These are phyloP conservation scores for Catostomus latipinnis DNA, from an alignment of 2,797 vertebrate genomes.

Conservation along the genomic window DNA sequence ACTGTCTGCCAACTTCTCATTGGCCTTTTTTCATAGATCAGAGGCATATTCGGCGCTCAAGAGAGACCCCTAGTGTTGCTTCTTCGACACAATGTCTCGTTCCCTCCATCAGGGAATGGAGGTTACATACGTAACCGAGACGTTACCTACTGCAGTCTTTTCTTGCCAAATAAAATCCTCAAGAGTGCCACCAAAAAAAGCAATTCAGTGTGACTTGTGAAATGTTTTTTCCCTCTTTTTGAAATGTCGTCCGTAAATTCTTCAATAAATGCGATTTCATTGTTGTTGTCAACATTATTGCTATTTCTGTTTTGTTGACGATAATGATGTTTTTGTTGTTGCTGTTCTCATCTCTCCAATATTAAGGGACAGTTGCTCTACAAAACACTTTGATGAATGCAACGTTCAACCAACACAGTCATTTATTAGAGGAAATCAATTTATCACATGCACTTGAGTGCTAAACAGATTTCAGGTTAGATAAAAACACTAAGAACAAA, in stretches of 20 bases:
- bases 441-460: slow-evolving; percentile 20
- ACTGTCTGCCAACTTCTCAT: no score
- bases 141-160: slow-evolving; percentile 3
- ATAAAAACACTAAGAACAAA: neutral
- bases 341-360: neutral
- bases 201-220: slow-evolving; percentile 14
- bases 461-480: slow-evolving; percentile 11
- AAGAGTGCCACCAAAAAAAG: neutral
- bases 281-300: neutral
- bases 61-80: no score
- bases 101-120: no score
- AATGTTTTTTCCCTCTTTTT: neutral
- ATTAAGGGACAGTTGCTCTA: neutral
- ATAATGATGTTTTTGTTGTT: slow-evolving; percentile 17
- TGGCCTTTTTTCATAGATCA: no score
- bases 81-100: no score
- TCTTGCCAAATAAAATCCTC: slow-evolving; percentile 29
- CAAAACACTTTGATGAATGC: slow-evolving; percentile 17
- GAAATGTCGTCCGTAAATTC: slow-evolving; percentile 23
- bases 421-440: slow-evolving; percentile 44
- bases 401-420: slow-evolving; percentile 12
- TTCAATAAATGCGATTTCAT: neutral
- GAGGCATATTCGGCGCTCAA: no score
- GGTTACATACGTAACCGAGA: no score
- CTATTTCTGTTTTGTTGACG: slow-evolving; percentile 3